phyloP scores from a whole-genome alignment of 2,113 vertebrate species.

The Pristiophorus japonicus region DNA sequence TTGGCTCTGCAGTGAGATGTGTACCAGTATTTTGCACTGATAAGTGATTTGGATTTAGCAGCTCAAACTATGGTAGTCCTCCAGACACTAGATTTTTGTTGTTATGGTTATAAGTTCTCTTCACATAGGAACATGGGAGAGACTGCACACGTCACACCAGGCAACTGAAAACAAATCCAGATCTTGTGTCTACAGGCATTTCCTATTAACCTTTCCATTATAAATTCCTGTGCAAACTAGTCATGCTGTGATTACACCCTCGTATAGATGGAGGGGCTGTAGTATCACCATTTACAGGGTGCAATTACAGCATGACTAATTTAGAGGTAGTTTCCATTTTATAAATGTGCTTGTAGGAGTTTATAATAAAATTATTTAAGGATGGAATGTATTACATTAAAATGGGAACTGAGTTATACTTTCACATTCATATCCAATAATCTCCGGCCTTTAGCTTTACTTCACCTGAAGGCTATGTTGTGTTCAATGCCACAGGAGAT shows the following conservation, averaged over 20 bases:
- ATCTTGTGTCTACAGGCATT: background rate
- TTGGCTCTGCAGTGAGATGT: too few species aligned
- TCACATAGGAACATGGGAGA: background rate
- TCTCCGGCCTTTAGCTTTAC: background rate
- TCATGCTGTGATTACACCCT: background rate
- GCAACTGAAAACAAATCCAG: background rate
- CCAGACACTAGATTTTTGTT: background rate
- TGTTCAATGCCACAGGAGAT: background rate
- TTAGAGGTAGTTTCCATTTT: background rate
- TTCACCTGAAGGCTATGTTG: background rate
- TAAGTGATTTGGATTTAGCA: background rate
- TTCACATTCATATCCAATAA: background rate
- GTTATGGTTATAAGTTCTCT: background rate
- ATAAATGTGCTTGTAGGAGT: background rate
- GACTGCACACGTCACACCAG: background rate
- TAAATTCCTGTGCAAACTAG: background rate
- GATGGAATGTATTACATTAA: background rate
- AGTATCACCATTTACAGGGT: background rate
- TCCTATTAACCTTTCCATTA: background rate
- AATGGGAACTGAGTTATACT: background rate
- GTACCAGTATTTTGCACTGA: background rate
- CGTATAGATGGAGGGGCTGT: background rate
- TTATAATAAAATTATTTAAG: background rate
- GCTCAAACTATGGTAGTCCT: background rate
- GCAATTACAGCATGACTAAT: background rate